Base-by-base conservation (phyloP, 2,888 invertebrate genomes). In the Amblyteles armatorius region DNA sequence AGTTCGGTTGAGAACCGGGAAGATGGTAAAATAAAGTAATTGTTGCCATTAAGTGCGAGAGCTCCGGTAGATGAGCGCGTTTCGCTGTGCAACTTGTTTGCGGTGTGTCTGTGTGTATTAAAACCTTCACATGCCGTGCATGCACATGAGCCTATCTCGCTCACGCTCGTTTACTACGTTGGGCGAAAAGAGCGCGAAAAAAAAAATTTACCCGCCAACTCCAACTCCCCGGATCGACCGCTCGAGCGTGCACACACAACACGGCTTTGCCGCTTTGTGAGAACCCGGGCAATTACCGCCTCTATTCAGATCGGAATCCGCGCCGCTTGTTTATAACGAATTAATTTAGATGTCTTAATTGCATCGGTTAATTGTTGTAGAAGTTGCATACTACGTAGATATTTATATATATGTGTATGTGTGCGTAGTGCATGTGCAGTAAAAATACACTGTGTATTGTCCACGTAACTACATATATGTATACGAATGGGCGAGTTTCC, bases 331-430 rank as follows among this genome's bases (percentile, higher is more conserved):
- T 91, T 88, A 90, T 89, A 90, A 90, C 90, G 91, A 93, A 93
- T 93, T 93, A 93, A 93, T 93, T 93, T 93, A 90, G 92, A 93
- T 91, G 92, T 92, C 93, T 93, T 93, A 93, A 93, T 93, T 93
- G 92, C 92, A 88, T 91, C 91, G 91, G 92, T 93, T 93, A 93
- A 93, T 93, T 93, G 92, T 93, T 88, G 87, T 83, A 74, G 88
- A 89, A 88, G 86, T 87, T 36, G 22, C 52, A 76, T 63, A 26
- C 68, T 6, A 50, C 48, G 33, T 50, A 76, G 26, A 60, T 50
- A 44, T 68, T 48, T 65, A 48, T 65, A 55, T 50, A 48, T 48
- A 65, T 36, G 13, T 63, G 71, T n/a, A 5, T 60, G 19, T 60
- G 6, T 60, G 16, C 16, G 48, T 13, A 44, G 44, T 13, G 44